phyloP scores from a whole-genome alignment of 2,113 vertebrate genomes.

The Caranx ignobilis region DNA sequence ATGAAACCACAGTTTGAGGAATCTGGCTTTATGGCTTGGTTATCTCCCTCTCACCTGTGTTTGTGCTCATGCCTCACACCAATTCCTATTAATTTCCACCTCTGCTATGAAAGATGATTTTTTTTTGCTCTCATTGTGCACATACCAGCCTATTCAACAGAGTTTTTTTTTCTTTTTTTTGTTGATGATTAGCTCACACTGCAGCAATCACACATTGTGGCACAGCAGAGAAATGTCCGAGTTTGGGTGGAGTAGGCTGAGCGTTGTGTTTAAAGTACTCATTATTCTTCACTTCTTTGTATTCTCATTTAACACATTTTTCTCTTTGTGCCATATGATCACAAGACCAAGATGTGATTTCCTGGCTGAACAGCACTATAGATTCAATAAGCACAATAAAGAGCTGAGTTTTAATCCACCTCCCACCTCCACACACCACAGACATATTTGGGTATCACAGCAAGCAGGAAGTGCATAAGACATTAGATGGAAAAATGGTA shows the following conservation, averaged over 20 bases:
- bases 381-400: not conserved
- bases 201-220: constrained; percentile 28
- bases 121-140: not conserved
- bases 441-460: too few species aligned
- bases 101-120: constrained; percentile 22
- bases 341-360: not conserved
- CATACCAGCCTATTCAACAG: constrained; percentile 22
- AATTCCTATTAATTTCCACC: constrained; percentile 42
- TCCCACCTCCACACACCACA: too few species aligned
- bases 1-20: not conserved
- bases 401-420: not conserved
- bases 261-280: constrained; percentile 27
- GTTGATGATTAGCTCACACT: constrained; percentile 68
- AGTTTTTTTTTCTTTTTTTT: not conserved
- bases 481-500: too few species aligned
- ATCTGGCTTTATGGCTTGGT: not conserved
- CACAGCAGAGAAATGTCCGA: constrained; percentile 52
- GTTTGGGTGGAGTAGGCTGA: constrained; percentile 50
- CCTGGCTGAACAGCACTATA: not conserved
- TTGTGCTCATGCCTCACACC: not conserved
- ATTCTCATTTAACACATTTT: not conserved
- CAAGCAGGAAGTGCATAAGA: too few species aligned
- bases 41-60: not conserved
- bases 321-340: not conserved
- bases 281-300: constrained; percentile 20